Conservation (phyloP, 2,888 invertebrate species). For the Hypercompe scribonia region DNA sequence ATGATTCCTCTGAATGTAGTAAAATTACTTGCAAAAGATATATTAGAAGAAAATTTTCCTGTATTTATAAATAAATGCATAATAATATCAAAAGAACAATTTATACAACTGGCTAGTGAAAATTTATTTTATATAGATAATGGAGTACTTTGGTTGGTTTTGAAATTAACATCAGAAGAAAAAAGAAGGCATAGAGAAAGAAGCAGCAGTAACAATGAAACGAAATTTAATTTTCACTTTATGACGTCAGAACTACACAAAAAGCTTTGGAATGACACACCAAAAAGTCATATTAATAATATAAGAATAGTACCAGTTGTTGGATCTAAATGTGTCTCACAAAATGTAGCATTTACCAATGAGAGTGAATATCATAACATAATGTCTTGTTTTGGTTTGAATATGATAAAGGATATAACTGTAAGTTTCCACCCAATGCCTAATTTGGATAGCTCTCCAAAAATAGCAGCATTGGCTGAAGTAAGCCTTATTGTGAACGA, state of each 20-base stretch:
- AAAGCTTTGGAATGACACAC: constrained; percentile 68
- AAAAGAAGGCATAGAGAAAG: constrained; percentile 64
- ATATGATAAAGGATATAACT: constrained; percentile 56
- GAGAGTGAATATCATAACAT: constrained; percentile 77
- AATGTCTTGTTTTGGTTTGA: constrained; percentile 65
- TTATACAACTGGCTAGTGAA: constrained; percentile 75
- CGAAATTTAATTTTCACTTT: constrained; percentile 68
- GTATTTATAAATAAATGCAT: constrained; percentile 74
- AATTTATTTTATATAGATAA: constrained; percentile 82
- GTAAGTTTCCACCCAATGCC: constrained; percentile 75
- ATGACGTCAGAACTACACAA: constrained; percentile 76
- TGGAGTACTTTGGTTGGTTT: constrained; percentile 76
- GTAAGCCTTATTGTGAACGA: constrained; percentile 76
- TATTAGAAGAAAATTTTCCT: constrained; percentile 64
- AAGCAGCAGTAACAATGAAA: constrained; percentile 49
- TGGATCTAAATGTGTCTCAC: constrained; percentile 65
- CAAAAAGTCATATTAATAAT: constrained; percentile 58
- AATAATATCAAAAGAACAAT: constrained; percentile 74
- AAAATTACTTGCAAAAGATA: constrained; percentile 61
- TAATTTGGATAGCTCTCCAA: constrained; percentile 72
- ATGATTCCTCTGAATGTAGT: constrained; percentile 65
- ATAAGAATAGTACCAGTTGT: constrained; percentile 75
- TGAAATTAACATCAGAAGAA: constrained; percentile 67
- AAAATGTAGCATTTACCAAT: constrained; percentile 65
- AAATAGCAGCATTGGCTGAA: constrained; percentile 77